phyloP scores from a whole-genome alignment of 1,140 invertebrate species.

The Tetramorium simillimum region DNA sequence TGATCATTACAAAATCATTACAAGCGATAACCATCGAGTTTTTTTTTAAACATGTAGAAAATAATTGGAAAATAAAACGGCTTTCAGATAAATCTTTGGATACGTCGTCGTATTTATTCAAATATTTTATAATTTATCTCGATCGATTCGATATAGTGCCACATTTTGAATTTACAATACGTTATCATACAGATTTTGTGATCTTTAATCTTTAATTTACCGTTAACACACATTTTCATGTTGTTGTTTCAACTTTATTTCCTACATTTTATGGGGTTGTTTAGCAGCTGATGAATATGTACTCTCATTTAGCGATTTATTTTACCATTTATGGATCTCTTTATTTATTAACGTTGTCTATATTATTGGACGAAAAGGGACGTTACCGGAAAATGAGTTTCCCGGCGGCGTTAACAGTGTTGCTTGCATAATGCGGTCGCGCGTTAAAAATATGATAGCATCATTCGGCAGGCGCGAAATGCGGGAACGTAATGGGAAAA shows the following conservation, averaged over 20 bases:
- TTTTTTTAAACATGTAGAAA: background rate
- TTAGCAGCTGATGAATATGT: conserved; percentile 8
- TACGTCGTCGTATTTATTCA: background rate
- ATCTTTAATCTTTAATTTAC: conserved; percentile 18
- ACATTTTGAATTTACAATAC: conserved; percentile 10
- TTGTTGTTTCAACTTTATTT: conserved; percentile 10
- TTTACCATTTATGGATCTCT: conserved; percentile 13
- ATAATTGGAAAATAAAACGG: background rate
- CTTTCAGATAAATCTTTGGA: background rate
- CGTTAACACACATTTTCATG: background rate
- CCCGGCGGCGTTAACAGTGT: conserved; percentile 7
- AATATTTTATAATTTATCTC: background rate
- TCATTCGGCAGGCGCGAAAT: conserved; percentile 35
- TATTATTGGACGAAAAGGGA: conserved; percentile 3
- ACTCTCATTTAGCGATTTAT: conserved; percentile 14
- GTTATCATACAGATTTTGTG: background rate
- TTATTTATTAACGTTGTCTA: conserved; percentile 16
- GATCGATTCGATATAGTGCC: background rate
- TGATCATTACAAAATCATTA: conserved; percentile 13
- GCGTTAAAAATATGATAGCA: conserved; percentile 48
- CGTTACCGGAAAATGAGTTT: conserved; percentile 8
- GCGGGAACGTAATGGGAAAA: background rate
- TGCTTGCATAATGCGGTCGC: conserved; percentile 21
- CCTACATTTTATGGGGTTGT: background rate
- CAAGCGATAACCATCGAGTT: background rate